Percentiles rank a stretch among this genome's conserved stretches.
Evolutionary conservation across 2,113 vertebrate species (phyloP).

Genomic region (Rissa tridactyla): DNA sequence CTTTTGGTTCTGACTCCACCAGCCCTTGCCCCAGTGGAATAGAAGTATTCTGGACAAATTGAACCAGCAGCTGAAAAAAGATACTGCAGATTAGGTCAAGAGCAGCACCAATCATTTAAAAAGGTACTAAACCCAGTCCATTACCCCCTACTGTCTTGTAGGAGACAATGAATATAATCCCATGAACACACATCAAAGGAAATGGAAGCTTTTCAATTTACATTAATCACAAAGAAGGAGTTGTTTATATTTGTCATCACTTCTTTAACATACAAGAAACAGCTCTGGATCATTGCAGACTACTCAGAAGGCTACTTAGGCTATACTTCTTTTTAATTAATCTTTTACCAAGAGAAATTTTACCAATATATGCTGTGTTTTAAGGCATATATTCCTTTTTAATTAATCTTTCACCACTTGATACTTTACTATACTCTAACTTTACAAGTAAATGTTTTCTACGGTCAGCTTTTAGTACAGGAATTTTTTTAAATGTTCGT

Average conservation of each 20-base stretch:
- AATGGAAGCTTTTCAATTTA: neutral
- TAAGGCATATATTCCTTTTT: neutral
- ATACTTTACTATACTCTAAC: neutral
- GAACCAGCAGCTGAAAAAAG: conserved; percentile 91
- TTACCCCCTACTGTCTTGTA: neutral
- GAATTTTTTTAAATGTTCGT: neutral
- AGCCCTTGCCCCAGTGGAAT: conserved; percentile 92
- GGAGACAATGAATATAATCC: neutral
- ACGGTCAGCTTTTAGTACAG: neutral
- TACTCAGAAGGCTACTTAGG: neutral
- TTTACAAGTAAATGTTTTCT: neutral
- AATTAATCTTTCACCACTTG: neutral
- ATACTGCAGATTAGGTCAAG: conserved; percentile 34
- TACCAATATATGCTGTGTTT: neutral
- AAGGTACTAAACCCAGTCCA: neutral
- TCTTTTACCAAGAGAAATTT: neutral
- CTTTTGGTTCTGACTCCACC: conserved; percentile 88
- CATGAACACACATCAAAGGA: neutral
- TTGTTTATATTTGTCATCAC: neutral
- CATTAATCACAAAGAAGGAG: neutral
- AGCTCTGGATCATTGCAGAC: neutral
- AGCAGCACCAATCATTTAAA: neutral
- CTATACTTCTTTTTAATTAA: neutral
- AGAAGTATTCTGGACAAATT: conserved; percentile 98
- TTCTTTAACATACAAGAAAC: neutral